A percentile compares a stretch with the other conserved stretches of the same genome.
phyloP scores from a whole-genome alignment of 2,888 invertebrate species.

The Tipula vernalis region DNA sequence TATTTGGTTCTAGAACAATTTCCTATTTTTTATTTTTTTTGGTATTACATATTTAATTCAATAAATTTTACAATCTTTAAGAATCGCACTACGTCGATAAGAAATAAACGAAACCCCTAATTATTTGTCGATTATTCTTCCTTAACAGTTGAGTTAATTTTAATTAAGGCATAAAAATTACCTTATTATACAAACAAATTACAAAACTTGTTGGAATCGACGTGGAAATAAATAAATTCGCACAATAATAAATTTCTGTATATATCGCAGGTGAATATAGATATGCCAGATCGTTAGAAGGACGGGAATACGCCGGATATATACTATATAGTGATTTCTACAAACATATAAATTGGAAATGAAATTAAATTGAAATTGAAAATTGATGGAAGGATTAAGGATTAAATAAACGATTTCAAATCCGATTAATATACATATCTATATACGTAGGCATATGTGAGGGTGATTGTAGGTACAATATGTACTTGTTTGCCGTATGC shows the following conservation, averaged over 20 bases:
- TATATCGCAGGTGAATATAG: not conserved
- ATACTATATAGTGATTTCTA: not conserved
- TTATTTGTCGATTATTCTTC: not conserved
- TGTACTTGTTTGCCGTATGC: not conserved
- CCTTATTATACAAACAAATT: not conserved
- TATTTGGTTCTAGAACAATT: not conserved
- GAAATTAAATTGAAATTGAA: not conserved
- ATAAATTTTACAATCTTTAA: not conserved
- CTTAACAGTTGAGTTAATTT: not conserved
- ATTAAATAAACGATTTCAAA: not conserved
- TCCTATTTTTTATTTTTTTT: not conserved
- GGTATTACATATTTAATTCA: not conserved
- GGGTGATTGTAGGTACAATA: not conserved
- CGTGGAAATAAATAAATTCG: not conserved
- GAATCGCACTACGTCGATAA: not conserved
- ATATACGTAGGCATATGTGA: not conserved
- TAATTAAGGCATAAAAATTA: not conserved
- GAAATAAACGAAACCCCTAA: not conserved
- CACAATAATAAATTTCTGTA: not conserved
- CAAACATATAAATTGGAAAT: not conserved
- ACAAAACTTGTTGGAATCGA: not conserved
- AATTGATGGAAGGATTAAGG: not conserved
- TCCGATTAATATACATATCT: not conserved
- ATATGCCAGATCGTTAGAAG: not conserved
- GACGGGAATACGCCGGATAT: not conserved